Conservation (phyloP, 2,888 invertebrate genomes). For the Tillus elongatus region DNA sequence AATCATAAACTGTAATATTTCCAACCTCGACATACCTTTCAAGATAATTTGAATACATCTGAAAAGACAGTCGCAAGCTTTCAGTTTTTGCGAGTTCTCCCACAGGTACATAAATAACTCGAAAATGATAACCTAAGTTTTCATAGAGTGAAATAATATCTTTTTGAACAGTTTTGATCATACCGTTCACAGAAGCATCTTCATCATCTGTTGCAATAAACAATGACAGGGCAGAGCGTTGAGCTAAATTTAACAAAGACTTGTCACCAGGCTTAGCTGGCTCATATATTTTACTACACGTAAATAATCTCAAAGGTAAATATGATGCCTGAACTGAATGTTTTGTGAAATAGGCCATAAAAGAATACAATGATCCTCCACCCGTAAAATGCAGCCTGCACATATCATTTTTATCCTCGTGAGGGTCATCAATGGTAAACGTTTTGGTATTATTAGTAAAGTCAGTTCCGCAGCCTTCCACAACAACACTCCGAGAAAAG, state of each 20-base stretch:
- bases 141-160: too few relatives aligned
- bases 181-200: too few relatives aligned
- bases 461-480: constrained; percentile 63
- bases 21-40: constrained; percentile 64
- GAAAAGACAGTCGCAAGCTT: constrained; percentile 56
- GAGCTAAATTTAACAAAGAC: constrained; percentile 56
- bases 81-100: constrained; percentile 55
- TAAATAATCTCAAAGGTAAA: constrained; percentile 62
- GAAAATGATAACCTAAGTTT: constrained; percentile 58
- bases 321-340: constrained; percentile 50
- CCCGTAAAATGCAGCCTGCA: constrained; percentile 66
- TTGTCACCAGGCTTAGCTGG: constrained; percentile 31
- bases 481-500: constrained; percentile 63
- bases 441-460: constrained; percentile 47
- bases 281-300: constrained; percentile 64
- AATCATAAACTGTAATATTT: constrained; percentile 59
- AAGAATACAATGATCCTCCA: constrained; percentile 62
- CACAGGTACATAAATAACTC: constrained; percentile 54
- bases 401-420: too few relatives aligned
- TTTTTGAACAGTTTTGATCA: too few relatives aligned
- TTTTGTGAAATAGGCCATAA: constrained; percentile 64
- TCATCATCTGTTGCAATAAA: constrained; percentile 57
- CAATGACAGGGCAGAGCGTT: constrained; percentile 59
- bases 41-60: constrained; percentile 62
- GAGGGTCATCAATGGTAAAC: too few relatives aligned